Conservation (phyloP, 2,888 invertebrate species). For the Tethea ocularis region DNA sequence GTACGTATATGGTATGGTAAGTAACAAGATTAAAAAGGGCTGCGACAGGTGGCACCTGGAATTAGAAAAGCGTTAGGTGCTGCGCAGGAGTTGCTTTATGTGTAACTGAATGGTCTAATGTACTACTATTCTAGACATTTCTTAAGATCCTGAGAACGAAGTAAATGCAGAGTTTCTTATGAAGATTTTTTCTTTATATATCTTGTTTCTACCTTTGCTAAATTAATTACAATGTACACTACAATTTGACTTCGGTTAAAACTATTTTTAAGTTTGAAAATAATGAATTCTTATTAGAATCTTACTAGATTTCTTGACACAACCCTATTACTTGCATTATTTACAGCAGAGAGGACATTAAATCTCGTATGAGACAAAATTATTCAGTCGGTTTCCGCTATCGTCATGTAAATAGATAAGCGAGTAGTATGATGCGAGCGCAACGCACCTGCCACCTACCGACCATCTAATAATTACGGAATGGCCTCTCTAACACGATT, state of each 20-base stretch:
- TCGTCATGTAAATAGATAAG: conserved; percentile 59
- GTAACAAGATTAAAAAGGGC: conserved; percentile 79
- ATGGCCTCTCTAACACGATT: conserved; percentile 64
- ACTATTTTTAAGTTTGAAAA: too few species aligned
- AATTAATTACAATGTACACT: too few species aligned
- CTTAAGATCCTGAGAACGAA: conserved; percentile 15
- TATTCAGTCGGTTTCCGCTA: conserved; percentile 52
- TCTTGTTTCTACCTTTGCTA: too few species aligned
- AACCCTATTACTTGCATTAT: neutral
- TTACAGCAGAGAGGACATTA: neutral
- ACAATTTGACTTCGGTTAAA: too few species aligned
- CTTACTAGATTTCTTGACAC: neutral
- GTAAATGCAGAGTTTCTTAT: neutral
- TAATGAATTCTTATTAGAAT: conserved; percentile 3
- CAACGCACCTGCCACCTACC: conserved; percentile 64
- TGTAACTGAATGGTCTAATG: conserved; percentile 28
- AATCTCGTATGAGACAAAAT: conserved; percentile 30
- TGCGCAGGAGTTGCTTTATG: conserved; percentile 34
- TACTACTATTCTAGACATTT: conserved; percentile 16
- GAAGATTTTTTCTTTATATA: too few species aligned
- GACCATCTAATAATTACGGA: conserved; percentile 63
- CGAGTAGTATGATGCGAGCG: conserved; percentile 16
- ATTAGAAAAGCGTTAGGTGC: conserved; percentile 74
- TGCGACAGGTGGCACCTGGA: conserved; percentile 73
- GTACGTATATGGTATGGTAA: conserved; percentile 74